Evolutionary conservation across 2,888 invertebrate species (phyloP), one percentile per base, ranked within the genome.

Genomic region (Drosophila robusta): DNA sequence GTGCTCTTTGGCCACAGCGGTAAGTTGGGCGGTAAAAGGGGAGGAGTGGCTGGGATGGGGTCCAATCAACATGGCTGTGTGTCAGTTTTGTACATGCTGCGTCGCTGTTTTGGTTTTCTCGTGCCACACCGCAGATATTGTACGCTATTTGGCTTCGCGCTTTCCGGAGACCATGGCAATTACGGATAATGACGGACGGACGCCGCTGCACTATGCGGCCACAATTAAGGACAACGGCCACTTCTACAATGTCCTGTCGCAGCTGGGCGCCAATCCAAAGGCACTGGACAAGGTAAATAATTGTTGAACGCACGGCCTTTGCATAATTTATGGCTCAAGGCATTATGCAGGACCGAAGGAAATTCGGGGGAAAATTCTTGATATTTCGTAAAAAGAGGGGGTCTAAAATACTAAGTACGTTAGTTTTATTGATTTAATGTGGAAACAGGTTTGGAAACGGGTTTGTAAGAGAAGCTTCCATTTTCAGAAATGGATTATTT

Each of bases 191-290:
- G 95, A 96, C 91, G 96, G 96, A 46, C 93, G 97, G 80, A 97
- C 97, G n/a, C 95, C 98, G 1, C 93, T 98, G 71, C 98, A 98
- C 92, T 98, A 97, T 90, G 97, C 97, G 2, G 96, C 97, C 3
- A 95, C 95, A 11, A 93, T 97, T 63, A 95, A 95, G 41, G 97
- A 98, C 87, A 97, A 97, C 89, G 97, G 96, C 0, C 96, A 97
- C 91, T 97, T 96, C 90, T 98, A 96, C 91, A 96, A 96, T 91
- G 93, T 98, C 56, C 93, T 98, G 52, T 94, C 96, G 76, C 97
- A 97, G 90, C 94, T 98, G 62, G 98, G 98, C 51, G 97, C 97
- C 36, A 97, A 98, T 93, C 94, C 96, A 2, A 95, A 96, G 87
- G 93, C 95, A 55, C 93, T 95, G 76, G 98, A 98, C 92, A 96